Evolutionary conservation across 2,113 vertebrate genomes (phyloP).

Genomic region (Laticauda laticaudata): DNA sequence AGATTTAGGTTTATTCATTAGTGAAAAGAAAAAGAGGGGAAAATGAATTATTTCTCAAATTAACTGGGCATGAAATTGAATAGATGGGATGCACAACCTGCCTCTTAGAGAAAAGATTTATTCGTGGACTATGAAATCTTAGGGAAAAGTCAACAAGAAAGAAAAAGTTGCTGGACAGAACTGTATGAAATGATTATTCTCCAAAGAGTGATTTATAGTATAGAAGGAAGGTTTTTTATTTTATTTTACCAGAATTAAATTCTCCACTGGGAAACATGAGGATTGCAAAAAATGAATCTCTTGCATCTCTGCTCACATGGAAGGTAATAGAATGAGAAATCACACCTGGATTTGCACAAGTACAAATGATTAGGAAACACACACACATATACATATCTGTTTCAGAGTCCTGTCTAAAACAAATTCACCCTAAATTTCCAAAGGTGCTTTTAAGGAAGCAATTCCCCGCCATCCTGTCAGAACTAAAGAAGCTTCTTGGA

Average conservation of each 20-base stretch:
- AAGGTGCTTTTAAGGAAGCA: too few relatives aligned
- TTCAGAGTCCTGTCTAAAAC: neutral
- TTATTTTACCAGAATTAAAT: neutral
- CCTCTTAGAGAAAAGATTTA: neutral
- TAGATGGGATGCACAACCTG: rapidly evolving
- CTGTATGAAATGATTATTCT: neutral
- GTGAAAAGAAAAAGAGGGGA: neutral
- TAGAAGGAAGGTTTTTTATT: too few relatives aligned
- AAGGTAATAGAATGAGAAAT: neutral
- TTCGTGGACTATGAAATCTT: neutral
- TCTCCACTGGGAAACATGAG: neutral
- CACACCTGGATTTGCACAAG: neutral
- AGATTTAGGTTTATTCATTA: rapidly evolving
- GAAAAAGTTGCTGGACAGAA: neutral
- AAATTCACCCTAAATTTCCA: neutral
- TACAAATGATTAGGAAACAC: neutral
- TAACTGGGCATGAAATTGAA: slow-evolving; percentile 33
- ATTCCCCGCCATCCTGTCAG: too few relatives aligned
- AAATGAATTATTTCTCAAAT: slow-evolving; percentile 26
- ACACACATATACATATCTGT: neutral
- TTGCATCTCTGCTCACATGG: neutral
- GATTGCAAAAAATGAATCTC: neutral
- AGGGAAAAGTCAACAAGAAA: neutral
- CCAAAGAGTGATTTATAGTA: neutral
- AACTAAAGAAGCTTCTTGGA: too few relatives aligned